Percentiles rank a stretch among this genome's conserved stretches.
These are phyloP conservation scores for Eudorcas thomsonii DNA, from an alignment of 2,113 vertebrate genomes.

Conservation along the genomic window DNA sequence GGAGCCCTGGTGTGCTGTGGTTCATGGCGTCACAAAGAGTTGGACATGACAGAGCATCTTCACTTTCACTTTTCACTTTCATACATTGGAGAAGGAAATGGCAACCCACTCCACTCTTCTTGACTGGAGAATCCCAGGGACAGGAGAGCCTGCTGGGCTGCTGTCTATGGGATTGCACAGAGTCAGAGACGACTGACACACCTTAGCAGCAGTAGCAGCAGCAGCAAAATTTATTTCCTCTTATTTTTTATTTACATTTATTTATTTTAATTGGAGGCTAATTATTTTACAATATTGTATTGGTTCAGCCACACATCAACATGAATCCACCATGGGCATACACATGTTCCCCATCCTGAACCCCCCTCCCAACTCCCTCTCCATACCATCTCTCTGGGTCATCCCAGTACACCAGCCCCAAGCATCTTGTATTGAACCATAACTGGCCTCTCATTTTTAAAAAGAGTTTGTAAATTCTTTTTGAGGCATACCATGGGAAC, in stretches of 20 bases:
- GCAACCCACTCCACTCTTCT: not conserved
- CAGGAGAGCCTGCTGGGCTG: rapidly evolving
- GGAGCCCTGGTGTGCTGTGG: rapidly evolving
- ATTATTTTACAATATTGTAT: no score
- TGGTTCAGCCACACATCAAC: no score
- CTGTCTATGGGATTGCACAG: not conserved
- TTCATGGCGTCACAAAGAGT: not conserved
- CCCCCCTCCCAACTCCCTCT: no score
- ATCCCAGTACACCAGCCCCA: no score
- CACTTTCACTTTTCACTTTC: not conserved
- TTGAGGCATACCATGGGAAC: not conserved
- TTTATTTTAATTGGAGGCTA: no score
- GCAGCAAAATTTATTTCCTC: not conserved
- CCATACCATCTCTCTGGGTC: no score
- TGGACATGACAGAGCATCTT: not conserved
- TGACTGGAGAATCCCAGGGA: not conserved
- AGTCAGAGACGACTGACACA: not conserved
- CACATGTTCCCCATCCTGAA: no score
- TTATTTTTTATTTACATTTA: not conserved
- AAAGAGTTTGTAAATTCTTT: not conserved
- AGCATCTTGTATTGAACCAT: no score
- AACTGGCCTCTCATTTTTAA: not conserved
- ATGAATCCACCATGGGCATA: no score
- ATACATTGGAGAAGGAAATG: not conserved
- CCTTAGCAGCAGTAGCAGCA: not conserved